Evolutionary conservation across 92 coral and sea anemone species (phyloP).

Genomic region (Muricea muricata): DNA sequence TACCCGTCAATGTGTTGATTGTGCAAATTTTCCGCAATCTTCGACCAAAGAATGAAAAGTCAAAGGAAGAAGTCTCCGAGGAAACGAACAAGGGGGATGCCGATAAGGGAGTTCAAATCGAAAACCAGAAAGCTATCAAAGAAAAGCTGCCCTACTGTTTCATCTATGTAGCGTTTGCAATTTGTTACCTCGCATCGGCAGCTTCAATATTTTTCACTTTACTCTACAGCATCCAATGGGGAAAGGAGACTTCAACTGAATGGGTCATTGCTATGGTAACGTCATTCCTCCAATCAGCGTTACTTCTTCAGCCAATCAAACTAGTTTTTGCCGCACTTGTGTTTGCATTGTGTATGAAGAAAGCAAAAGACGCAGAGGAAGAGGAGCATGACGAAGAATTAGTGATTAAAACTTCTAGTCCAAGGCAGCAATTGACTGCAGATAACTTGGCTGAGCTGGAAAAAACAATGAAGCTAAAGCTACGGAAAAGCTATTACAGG

Average conservation of each 20-base stretch:
- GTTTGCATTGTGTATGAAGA: constrained; percentile 72
- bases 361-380: constrained; percentile 49
- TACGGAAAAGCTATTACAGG: background rate
- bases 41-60: constrained; percentile 66
- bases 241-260: constrained; percentile 80
- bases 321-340: constrained; percentile 77
- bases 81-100: background rate
- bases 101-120: background rate
- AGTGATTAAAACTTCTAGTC: constrained; percentile 14
- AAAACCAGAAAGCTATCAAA: constrained; percentile 42
- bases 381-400: constrained; percentile 62
- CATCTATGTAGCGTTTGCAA: constrained; percentile 79
- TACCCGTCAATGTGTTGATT: constrained; percentile 83
- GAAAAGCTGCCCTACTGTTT: constrained; percentile 76
- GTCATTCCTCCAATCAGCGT: constrained; percentile 85
- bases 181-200: constrained; percentile 66
- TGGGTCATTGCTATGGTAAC: constrained; percentile 90
- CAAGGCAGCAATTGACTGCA: background rate
- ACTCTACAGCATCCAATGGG: constrained; percentile 91
- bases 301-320: constrained; percentile 89
- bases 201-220: constrained; percentile 80
- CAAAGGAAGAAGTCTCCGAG: background rate
- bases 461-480: background rate
- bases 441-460: background rate
- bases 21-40: constrained; percentile 86